Base-by-base conservation (phyloP, 1,140 invertebrate genomes). In the Drosophila baimaii region DNA sequence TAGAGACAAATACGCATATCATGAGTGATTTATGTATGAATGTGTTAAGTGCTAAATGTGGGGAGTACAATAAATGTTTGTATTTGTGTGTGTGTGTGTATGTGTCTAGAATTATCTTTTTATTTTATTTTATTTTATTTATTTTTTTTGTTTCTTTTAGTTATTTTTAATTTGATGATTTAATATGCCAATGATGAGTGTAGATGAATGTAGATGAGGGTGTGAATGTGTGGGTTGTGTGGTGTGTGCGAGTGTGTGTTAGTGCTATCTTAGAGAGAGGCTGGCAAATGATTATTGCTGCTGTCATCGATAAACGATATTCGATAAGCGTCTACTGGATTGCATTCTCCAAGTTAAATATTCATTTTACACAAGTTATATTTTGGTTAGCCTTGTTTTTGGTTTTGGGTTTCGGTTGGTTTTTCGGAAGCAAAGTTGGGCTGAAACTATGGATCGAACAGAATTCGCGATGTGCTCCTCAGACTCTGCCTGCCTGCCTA, bases 1-100 rank as follows among this genome's bases (percentile, higher is more conserved):
- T 89, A 89, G 70, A 89, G 84, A 89, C 84, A 89, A 83, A 84
- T 89, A 89, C 47, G 83, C 76, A 66, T 85, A 81, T 81, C 69
- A 72, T 81, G 41, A 46, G 56, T 72, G 75, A 54, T 79, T 75
- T 68, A 71, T 64, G 66, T 75, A 70, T 79, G 61, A 56, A 47
- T 64, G 37, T 77, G 44, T 77, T 78, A 78, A 77, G 44, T 78
- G 56, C 75, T 78, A 78, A 78, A 71, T 69, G 65, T 76, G 65
- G 62, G 73, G 56, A 76, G 35, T 77, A 77, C 63, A 49, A 77
- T 79, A 81, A 73, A 52, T 66, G 69, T 41, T 56, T 72, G 58
- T 71, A 37, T 55, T 49, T 52, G 52, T 59, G 47, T 37, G 39
- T 31, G 12, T 51, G 29, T 15, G 47, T 57, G 29, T 15, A 27